Percentiles rank a stretch among this genome's conserved stretches.
These are phyloP conservation scores for Poecilia latipinna DNA, from an alignment of 2,113 vertebrate genomes.

Conservation along the genomic window DNA sequence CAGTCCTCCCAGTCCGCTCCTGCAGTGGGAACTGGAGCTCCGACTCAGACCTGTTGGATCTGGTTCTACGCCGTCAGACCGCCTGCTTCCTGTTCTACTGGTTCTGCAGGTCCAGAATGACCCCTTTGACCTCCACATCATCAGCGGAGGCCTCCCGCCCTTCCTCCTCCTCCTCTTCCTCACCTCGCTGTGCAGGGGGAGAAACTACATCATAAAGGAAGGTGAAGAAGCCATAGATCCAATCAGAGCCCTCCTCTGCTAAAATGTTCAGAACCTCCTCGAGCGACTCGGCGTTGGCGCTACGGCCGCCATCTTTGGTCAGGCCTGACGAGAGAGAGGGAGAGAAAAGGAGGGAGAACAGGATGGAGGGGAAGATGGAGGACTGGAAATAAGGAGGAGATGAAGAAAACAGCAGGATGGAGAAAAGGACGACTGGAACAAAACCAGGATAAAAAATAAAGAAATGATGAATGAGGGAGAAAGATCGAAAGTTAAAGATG, in stretches of 20 bases:
- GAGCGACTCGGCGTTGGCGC: conserved; percentile 91
- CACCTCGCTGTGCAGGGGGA: conserved; percentile 83
- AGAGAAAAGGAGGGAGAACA: conserved; percentile 5
- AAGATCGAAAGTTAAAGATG: conserved; percentile 57
- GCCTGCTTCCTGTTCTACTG: conserved; percentile 74
- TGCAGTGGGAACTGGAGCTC: not conserved
- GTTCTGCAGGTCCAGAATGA: conserved; percentile 89
- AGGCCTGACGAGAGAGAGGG: conserved; percentile 87
- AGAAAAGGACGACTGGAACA: not conserved
- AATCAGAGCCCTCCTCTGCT: conserved; percentile 98
- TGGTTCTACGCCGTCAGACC: conserved; percentile 30
- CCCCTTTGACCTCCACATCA: conserved; percentile 83
- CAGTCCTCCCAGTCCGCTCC: too few species aligned
- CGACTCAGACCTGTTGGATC: not conserved
- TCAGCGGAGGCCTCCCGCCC: conserved; percentile 83
- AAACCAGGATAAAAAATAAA: conserved; percentile 4
- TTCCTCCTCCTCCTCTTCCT: conserved; percentile 86
- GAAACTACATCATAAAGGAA: conserved; percentile 97
- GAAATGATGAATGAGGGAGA: conserved; percentile 45
- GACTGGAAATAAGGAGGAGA: not conserved
- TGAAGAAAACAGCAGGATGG: not conserved
- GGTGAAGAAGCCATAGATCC: conserved; percentile 96
- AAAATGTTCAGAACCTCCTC: conserved; percentile 98
- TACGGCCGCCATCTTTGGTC: conserved; percentile 93
- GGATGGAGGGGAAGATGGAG: conserved; percentile 40